phyloP scores from a whole-genome alignment of 2,113 vertebrate genomes.

The Carollia perspicillata region DNA sequence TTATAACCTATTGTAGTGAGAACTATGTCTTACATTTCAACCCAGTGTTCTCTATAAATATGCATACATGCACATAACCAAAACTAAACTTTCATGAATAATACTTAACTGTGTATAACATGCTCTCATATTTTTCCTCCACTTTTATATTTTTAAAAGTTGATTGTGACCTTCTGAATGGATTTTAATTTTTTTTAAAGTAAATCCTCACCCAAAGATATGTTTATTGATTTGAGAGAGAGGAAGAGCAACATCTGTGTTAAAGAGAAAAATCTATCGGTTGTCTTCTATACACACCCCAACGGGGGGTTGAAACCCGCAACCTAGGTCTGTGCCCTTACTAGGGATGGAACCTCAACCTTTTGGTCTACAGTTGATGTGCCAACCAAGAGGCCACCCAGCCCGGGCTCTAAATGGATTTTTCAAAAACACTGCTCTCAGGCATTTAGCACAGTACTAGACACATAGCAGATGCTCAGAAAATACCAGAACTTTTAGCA shows the following conservation, averaged over 20 bases:
- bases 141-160: background rate
- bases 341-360: too few relatives aligned
- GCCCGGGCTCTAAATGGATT: too few relatives aligned
- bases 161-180: background rate
- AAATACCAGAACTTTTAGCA: background rate
- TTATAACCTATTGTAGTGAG: background rate
- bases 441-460: background rate
- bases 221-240: too few relatives aligned
- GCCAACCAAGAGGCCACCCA: too few relatives aligned
- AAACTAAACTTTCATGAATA: background rate
- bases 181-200: background rate
- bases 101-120: background rate
- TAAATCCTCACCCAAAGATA: too few relatives aligned
- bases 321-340: too few relatives aligned
- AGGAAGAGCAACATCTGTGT: too few relatives aligned
- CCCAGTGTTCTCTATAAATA: background rate
- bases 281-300: too few relatives aligned
- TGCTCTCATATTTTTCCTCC: background rate
- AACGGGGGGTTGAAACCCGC: too few relatives aligned
- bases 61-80: background rate
- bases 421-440: background rate
- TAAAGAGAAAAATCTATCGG: too few relatives aligned
- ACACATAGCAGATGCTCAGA: background rate
- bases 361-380: too few relatives aligned
- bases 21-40: background rate